phyloP scores from a whole-genome alignment of 92 coral and sea anemone genomes.

The Umimayanthus kanabou region DNA sequence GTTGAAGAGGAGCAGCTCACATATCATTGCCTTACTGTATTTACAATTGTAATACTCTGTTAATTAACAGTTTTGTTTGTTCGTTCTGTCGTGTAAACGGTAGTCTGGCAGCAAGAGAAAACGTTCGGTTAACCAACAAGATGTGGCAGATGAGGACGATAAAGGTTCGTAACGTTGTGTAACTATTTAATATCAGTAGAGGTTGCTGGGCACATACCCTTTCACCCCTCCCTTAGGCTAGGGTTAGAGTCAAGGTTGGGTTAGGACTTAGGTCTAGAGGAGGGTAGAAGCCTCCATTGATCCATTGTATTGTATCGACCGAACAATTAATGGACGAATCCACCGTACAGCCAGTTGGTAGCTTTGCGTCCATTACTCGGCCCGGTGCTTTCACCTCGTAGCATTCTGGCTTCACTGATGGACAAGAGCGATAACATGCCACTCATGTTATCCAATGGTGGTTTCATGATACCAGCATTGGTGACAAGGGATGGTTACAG shows the following conservation, averaged over 20 bases:
- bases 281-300: too few relatives aligned
- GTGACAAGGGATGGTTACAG: constrained; percentile 32
- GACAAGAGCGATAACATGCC: constrained; percentile 25
- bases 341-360: background rate
- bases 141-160: constrained; percentile 1
- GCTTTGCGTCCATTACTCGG: constrained; percentile 24
- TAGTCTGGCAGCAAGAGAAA: constrained; percentile 28
- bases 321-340: too few relatives aligned
- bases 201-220: too few relatives aligned
- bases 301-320: background rate
- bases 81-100: background rate
- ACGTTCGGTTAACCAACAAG: constrained; percentile 17
- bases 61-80: background rate
- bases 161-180: constrained; percentile 18
- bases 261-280: too few relatives aligned
- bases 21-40: background rate
- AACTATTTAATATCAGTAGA: background rate
- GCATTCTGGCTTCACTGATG: constrained; percentile 40
- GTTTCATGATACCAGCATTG: background rate
- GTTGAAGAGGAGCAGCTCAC: too few relatives aligned
- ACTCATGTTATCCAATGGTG: constrained; percentile 23
- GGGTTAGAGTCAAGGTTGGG: too few relatives aligned
- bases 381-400: constrained; percentile 14
- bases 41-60: background rate
- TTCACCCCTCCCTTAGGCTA: too few relatives aligned